Percentiles rank a stretch among this genome's conserved stretches.
These are phyloP conservation scores for Drymodes brunneopygia DNA, from an alignment of 2,113 vertebrate species.

Conservation along the genomic window DNA sequence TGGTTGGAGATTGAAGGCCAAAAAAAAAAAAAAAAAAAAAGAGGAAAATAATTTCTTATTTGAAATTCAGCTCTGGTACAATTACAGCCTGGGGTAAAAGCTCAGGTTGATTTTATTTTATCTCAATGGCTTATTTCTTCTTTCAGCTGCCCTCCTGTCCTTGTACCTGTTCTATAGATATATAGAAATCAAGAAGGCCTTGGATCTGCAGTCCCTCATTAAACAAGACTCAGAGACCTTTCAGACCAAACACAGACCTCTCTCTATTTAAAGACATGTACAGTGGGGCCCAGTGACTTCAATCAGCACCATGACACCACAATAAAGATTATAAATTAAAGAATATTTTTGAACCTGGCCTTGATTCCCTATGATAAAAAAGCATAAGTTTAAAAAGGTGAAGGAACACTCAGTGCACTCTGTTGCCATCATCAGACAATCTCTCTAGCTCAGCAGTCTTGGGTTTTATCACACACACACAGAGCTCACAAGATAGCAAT, in stretches of 20 bases:
- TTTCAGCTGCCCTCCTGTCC: not conserved
- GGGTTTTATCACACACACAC: conserved; percentile 38
- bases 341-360: not conserved
- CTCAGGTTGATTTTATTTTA: conserved; percentile 15
- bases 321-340: conserved; percentile 21
- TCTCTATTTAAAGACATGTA: not conserved
- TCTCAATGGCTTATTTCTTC: not conserved
- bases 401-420: not conserved
- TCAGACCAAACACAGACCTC: not conserved
- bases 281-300: not conserved
- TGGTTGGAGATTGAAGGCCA: not conserved
- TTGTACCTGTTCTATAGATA: not conserved
- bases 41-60: not conserved
- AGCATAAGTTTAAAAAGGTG: not conserved
- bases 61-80: conserved; percentile 6
- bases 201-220: not conserved
- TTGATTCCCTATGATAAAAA: not conserved
- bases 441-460: conserved; percentile 44
- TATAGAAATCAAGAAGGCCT: not conserved
- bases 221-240: not conserved
- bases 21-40: not conserved
- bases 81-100: not conserved
- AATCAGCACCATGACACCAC: not conserved
- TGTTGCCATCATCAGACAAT: conserved; percentile 13
- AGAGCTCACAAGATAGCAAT: conserved; percentile 48